Conservation (phyloP, 2,797 vertebrate genomes). For the Sebastes dallii region DNA sequence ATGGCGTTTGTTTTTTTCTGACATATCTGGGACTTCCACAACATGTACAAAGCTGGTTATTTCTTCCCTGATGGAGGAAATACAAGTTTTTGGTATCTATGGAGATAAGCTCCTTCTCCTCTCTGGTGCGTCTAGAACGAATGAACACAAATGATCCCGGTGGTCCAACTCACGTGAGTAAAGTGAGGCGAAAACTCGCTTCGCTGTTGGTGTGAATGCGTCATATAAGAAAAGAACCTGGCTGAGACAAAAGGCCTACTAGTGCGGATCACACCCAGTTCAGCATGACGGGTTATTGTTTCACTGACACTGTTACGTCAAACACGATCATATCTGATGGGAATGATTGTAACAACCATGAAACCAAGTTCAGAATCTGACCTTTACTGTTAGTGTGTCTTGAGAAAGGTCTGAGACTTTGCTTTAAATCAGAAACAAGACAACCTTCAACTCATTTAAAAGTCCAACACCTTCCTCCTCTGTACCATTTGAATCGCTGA, state of each 20-base stretch:
- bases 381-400: neutral
- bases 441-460: neutral
- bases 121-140: rapidly evolving
- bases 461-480: neutral
- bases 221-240: neutral
- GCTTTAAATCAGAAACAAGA: neutral
- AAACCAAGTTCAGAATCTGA: neutral
- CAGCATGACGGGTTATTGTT: slow-evolving; percentile 9
- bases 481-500: neutral
- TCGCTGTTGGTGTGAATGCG: too few species aligned
- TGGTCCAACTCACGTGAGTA: too few species aligned
- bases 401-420: neutral
- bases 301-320: neutral
- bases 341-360: neutral
- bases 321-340: slow-evolving; percentile 7
- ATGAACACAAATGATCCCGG: too few species aligned
- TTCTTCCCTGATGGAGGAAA: too few species aligned
- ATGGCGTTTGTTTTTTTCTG: too few species aligned
- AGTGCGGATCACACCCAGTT: neutral
- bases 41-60: too few species aligned
- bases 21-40: too few species aligned
- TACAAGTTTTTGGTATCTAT: too few species aligned
- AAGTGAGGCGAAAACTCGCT: too few species aligned
- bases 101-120: too few species aligned
- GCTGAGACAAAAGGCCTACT: neutral